Evolutionary conservation across 2,888 invertebrate species (phyloP).

Genomic region (Synergus japonicus): DNA sequence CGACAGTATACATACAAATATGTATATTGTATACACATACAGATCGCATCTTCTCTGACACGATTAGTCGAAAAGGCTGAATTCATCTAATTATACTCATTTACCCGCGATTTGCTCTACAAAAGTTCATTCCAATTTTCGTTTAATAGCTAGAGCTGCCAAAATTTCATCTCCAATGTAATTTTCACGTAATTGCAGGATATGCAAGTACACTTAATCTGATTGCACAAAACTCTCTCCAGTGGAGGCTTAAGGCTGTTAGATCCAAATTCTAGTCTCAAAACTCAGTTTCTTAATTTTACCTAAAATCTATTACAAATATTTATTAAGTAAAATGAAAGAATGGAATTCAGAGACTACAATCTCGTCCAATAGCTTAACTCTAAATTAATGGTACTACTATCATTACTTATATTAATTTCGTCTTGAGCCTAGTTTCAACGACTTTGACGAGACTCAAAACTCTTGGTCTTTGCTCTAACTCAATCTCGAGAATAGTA

Average conservation of each 20-base stretch:
- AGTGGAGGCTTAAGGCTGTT: background rate
- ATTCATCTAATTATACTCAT: background rate
- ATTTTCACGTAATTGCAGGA: background rate
- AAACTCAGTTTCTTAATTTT: too few species aligned
- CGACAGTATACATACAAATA: conserved; percentile 32
- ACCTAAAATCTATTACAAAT: too few species aligned
- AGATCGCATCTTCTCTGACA: conserved; percentile 23
- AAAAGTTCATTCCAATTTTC: too few species aligned
- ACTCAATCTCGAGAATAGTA: background rate
- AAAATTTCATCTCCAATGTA: background rate
- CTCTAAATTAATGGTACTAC: background rate
- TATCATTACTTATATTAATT: background rate
- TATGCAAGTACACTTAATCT: background rate
- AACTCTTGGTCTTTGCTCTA: background rate
- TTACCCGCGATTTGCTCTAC: background rate
- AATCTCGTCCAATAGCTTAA: too few species aligned
- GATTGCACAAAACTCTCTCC: background rate
- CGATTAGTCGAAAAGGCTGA: conserved; percentile 23
- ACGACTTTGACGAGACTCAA: background rate
- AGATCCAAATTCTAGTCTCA: too few species aligned
- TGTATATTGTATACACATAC: conserved; percentile 35
- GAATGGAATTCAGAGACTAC: too few species aligned
- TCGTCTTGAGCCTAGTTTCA: background rate
- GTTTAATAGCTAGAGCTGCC: too few species aligned
- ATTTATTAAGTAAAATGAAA: too few species aligned